Base-by-base conservation (phyloP, 1,140 invertebrate genomes). In the Cherax destructor region DNA sequence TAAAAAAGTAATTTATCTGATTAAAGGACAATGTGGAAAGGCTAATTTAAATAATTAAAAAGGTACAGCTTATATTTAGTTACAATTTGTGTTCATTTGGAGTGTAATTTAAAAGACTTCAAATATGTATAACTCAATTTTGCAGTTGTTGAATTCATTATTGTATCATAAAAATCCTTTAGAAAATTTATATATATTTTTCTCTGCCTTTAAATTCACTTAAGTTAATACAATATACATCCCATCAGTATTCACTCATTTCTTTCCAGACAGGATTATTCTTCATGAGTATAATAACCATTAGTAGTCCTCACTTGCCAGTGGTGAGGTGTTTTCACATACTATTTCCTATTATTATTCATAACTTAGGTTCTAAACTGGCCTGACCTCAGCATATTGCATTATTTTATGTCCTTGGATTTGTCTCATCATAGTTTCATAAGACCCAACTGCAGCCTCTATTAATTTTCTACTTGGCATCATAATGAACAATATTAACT, bases 361-460 rank as follows among this genome's bases (percentile, higher is more conserved):
- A 65, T 65, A 65, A 65, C 61, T 65, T 65, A 4, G 11, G 52
- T 65, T 16, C 13, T 16, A 65, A 18, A 65, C 56, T 81, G 79
- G 50, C 24, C 10, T 81, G 50, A 56, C 30, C 50, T 81, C 24
- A 59, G 13, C 50, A 56, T 81, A 16, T 13, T 81, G 18, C 79
- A 52, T 50, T 49, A 4, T 30, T 21, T 59, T 16, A 30, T 81
- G 50, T 30, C 79, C 79, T 56, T 59, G n/a, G 49, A 65, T 10
- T 59, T 81, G 79, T 56, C 50, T 13, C 56, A 30, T 52, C 79
- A 81, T 59, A 56, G 21, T 81, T 52, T 81, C 11, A 56, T 59
- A 52, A 56, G 16, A 18, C 79, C 50, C 56, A 21, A 56, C 50
- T 52, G 79, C 79, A 81, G 79, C 79, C 79, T 81, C 49, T 81